Evolutionary conservation across 2,888 invertebrate species (phyloP).

Genomic region (Leptinotarsa haldemani): DNA sequence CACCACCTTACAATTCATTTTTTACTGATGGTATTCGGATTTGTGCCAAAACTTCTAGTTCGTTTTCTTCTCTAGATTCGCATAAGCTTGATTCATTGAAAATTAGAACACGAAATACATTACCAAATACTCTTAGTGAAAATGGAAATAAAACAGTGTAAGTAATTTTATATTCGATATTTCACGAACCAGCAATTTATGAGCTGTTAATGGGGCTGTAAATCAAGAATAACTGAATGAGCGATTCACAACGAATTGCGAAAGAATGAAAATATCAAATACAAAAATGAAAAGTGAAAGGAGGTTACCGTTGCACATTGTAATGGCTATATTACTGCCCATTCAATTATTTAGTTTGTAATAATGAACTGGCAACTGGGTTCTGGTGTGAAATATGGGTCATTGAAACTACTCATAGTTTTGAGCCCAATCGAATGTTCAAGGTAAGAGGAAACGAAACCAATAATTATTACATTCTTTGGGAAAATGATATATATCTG

Average conservation of each 20-base stretch:
- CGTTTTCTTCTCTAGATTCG: too few species aligned
- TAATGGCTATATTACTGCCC: conserved; percentile 12
- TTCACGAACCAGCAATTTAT: too few species aligned
- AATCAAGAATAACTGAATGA: background rate
- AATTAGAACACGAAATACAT: too few species aligned
- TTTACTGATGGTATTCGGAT: too few species aligned
- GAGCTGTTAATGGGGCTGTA: too few species aligned
- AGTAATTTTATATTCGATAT: too few species aligned
- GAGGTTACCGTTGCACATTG: conserved; percentile 23
- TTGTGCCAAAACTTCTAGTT: too few species aligned
- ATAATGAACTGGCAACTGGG: conserved; percentile 19
- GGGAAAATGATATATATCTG: too few species aligned
- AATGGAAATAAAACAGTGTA: too few species aligned
- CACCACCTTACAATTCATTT: too few species aligned
- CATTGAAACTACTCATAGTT: conserved; percentile 20
- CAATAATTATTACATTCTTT: background rate
- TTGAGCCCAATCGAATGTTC: background rate
- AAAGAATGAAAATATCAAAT: conserved; percentile 8
- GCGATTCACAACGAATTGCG: background rate
- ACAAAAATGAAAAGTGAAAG: conserved; percentile 18
- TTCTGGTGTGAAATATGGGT: conserved; percentile 25
- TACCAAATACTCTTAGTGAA: too few species aligned
- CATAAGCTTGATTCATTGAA: too few species aligned
- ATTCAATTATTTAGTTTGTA: conserved; percentile 24
- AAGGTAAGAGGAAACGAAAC: conserved; percentile 5